Base-by-base conservation (phyloP, 2,113 vertebrate species). In the Boulengeromyrus knoepffleri region DNA sequence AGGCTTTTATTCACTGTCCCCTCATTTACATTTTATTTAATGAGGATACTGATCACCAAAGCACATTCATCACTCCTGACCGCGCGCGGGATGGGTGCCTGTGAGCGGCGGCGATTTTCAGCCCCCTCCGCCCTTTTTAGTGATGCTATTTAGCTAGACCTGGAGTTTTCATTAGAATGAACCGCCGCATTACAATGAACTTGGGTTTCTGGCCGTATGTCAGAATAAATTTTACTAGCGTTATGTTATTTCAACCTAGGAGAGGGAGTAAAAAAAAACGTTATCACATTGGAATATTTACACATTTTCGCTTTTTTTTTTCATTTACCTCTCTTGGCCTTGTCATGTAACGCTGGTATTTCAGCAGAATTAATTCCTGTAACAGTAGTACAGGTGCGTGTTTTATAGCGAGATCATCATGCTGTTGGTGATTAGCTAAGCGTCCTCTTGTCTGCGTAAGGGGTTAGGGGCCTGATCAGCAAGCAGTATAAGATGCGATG, bases 1-100 rank as follows among this genome's bases (percentile, higher is more conserved):
- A 93, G 91, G 88, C 27, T 89, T 89, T 93, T 91, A 91, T 91
- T 92, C 91, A 86, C 88, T 80, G 15, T 50, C 80, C 89, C 84
- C 92, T 92, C 93, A 93, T 93, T 92, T 93, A 90, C 92, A 93
- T 93, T 92, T 93, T 89, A 92, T 93, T 93, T 93, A 93, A 93
- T 92, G 92, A 93, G 92, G 92, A 92, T 92, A 91, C 93, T 92
- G 92, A 93, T 93, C 91, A 93, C 92, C 92, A 92, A 91, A 39
- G 88, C 91, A 90, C 92, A 93, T 93, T 92, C 92, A 93, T 93
- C 92, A 93, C 92, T 91, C 88, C 91, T 91, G 90, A 90, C 91
- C 89, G 58, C 88, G 90, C 90, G 90, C 90, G 89, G 90, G 89
- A 92, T 91, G 89, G 89, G 83, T 88, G 91, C 88, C 87, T 89